A percentile compares a stretch with the other conserved stretches of the same genome.
These are phyloP conservation scores for Camelus dromedarius DNA, from an alignment of 2,113 vertebrate genomes.

Conservation along the genomic window DNA sequence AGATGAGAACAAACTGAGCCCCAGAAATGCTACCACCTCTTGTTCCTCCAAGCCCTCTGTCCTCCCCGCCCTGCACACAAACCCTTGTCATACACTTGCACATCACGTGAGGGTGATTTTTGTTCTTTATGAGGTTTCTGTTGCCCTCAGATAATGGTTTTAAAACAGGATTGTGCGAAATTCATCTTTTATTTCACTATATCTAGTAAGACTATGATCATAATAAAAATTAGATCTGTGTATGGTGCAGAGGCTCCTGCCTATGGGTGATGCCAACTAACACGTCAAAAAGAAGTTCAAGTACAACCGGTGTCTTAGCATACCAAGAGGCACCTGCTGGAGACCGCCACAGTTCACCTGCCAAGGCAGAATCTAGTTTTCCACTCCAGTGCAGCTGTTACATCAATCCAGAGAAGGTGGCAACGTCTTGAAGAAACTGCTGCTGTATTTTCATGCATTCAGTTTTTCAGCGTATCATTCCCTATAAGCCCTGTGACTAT, in stretches of 20 bases:
- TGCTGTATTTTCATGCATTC: background rate
- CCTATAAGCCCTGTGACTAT: background rate
- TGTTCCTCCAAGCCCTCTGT: background rate
- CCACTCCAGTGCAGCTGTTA: background rate
- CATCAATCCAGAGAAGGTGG: background rate
- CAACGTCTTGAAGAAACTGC: background rate
- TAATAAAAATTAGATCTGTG: background rate
- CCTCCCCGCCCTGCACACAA: no score
- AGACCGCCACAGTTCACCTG: background rate
- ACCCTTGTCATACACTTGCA: background rate
- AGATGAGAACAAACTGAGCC: background rate
- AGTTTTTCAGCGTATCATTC: conserved; percentile 1
- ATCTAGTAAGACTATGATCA: background rate
- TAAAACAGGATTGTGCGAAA: background rate
- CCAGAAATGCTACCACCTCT: background rate
- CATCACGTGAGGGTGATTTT: background rate
- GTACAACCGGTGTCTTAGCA: background rate
- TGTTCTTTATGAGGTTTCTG: background rate
- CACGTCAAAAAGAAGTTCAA: background rate
- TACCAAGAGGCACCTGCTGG: background rate
- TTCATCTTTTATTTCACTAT: background rate
- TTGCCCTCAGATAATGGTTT: conserved; percentile 18
- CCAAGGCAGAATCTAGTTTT: conserved; percentile 20
- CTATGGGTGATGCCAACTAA: background rate
- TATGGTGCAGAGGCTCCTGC: background rate